Evolutionary conservation across 2,888 invertebrate genomes (phyloP).

Genomic region (Hypomecis atomaria): DNA sequence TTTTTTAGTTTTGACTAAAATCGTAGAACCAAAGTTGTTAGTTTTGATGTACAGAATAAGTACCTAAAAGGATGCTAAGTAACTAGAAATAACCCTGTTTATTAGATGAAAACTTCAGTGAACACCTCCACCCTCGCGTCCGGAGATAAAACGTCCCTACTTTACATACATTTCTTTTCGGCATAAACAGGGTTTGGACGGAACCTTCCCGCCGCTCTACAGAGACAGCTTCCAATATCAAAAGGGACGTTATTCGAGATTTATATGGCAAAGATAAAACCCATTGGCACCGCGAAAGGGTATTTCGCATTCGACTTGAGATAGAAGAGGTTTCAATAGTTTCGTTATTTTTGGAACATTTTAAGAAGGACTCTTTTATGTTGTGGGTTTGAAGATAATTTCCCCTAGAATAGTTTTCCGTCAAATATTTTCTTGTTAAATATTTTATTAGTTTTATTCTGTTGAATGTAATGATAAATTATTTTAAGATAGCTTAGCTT

Average conservation of each 20-base stretch:
- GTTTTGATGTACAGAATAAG: no score
- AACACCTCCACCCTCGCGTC: no score
- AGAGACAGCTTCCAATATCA: constrained; percentile 30
- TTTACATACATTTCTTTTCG: no score
- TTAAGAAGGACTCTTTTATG: constrained; percentile 22
- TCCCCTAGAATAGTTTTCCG: neutral
- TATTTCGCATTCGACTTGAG: constrained; percentile 25
- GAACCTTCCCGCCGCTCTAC: constrained; percentile 7
- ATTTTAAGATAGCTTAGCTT: no score
- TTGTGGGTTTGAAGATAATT: constrained; percentile 16
- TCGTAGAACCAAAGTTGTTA: no score
- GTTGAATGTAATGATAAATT: no score
- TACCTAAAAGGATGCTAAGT: no score
- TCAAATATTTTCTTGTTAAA: neutral
- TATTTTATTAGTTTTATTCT: no score
- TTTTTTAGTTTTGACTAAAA: no score
- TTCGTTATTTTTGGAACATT: constrained; percentile 24
- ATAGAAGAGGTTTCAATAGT: constrained; percentile 24
- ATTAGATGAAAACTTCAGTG: no score
- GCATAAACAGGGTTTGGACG: neutral
- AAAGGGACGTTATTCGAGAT: constrained; percentile 36
- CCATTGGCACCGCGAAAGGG: constrained; percentile 28
- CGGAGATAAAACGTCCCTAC: no score
- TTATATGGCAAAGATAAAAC: constrained; percentile 34
- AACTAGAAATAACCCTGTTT: no score